phyloP scores from a whole-genome alignment of 2,797 vertebrate species.

The Vespertilio murinus region DNA sequence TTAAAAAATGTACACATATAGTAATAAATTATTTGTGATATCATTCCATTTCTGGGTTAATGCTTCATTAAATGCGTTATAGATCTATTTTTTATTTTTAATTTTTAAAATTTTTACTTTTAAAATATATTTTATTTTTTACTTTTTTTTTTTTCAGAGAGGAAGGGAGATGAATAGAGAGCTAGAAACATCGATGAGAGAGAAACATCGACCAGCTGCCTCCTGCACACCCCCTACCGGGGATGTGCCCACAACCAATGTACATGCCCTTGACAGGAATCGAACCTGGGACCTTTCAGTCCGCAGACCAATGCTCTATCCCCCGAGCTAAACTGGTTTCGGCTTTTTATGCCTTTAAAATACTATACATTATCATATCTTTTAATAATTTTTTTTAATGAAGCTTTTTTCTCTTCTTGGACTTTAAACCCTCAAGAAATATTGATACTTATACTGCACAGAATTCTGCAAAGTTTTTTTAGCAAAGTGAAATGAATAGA shows the following conservation, averaged over 20 bases:
- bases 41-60: constrained; percentile 6
- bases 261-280: no score
- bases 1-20: neutral
- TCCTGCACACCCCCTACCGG: no score
- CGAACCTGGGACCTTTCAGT: no score
- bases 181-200: no score
- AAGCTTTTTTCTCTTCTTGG: neutral
- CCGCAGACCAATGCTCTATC: no score
- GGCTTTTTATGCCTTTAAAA: neutral
- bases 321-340: no score
- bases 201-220: no score
- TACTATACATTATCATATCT: neutral
- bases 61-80: neutral
- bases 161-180: no score
- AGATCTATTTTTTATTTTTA: neutral
- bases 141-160: no score
- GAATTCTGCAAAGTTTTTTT: constrained; percentile 33
- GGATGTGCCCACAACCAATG: no score
- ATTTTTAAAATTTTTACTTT: no score
- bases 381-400: constrained; percentile 35
- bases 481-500: neutral
- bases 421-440: neutral
- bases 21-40: neutral
- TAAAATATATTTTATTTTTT: no score
- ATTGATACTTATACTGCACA: neutral